Percentiles rank a stretch among this genome's conserved stretches.
Evolutionary conservation across 1,140 invertebrate species (phyloP).

Genomic region (Pectinophora gossypiella): DNA sequence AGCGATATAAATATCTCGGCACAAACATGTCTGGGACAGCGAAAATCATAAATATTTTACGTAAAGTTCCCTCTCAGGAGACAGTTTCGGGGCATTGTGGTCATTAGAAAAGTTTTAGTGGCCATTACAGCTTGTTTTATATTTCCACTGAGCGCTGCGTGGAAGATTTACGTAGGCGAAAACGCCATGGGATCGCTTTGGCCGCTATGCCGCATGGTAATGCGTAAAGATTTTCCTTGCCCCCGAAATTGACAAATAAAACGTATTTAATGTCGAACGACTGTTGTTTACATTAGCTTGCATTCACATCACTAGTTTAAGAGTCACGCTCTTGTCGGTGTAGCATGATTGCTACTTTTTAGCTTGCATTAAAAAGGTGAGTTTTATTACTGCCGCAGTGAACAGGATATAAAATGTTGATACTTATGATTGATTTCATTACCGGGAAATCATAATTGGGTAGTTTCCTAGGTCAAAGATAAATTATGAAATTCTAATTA

Average conservation of each 20-base stretch:
- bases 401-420: background rate
- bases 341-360: too few species aligned
- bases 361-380: background rate
- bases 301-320: too few species aligned
- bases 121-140: constrained; percentile 48
- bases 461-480: too few species aligned
- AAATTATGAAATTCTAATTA: too few species aligned
- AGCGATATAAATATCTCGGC: constrained; percentile 22
- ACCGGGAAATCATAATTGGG: too few species aligned
- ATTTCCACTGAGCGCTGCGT: constrained; percentile 26
- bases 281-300: background rate
- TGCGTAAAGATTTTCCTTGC: too few species aligned
- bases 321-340: too few species aligned
- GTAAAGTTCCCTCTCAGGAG: constrained; percentile 36
- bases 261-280: background rate
- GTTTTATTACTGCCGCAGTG: background rate
- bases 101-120: constrained; percentile 60
- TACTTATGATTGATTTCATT: too few species aligned
- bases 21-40: constrained; percentile 27
- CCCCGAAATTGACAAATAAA: background rate
- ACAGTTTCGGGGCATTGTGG: constrained; percentile 41
- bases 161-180: constrained; percentile 26
- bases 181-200: constrained; percentile 17
- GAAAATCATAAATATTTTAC: constrained; percentile 50
- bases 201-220: background rate